Conservation (phyloP, 2,888 invertebrate genomes). For the Pammene aurita region DNA sequence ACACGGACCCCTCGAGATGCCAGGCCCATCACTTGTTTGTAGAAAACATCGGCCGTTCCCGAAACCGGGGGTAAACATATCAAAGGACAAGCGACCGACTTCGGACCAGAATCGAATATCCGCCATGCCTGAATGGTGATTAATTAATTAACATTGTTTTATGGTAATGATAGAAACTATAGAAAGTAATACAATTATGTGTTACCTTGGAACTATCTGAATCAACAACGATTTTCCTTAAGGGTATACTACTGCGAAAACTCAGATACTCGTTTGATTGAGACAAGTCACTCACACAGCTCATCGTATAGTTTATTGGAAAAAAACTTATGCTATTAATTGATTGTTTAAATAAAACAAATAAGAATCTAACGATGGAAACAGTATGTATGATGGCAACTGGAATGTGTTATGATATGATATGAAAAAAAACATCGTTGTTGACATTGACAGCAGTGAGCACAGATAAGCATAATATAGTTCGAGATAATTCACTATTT, state of each 20-base stretch:
- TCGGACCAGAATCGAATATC: slow-evolving; percentile 94
- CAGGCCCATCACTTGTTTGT: slow-evolving; percentile 90
- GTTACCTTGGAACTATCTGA: slow-evolving; percentile 89
- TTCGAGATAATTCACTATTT: neutral
- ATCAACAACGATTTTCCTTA: slow-evolving; percentile 91
- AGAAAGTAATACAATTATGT: slow-evolving; percentile 42
- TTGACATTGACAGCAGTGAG: slow-evolving; percentile 21
- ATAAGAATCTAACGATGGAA: slow-evolving; percentile 17
- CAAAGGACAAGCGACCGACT: slow-evolving; percentile 89
- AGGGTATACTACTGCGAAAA: slow-evolving; percentile 89
- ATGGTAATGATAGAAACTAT: neutral
- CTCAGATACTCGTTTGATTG: slow-evolving; percentile 90
- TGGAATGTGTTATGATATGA: slow-evolving; percentile 2
- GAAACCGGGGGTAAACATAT: slow-evolving; percentile 94
- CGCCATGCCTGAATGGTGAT: slow-evolving; percentile 87
- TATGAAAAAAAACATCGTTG: neutral
- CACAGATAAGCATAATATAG: slow-evolving; percentile 7
- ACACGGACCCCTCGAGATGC: slow-evolving; percentile 91
- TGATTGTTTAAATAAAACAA: slow-evolving; percentile 6
- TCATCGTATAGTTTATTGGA: slow-evolving; percentile 71
- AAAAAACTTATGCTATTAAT: neutral
- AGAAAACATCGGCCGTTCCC: slow-evolving; percentile 94
- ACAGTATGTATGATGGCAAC: neutral
- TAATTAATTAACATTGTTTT: neutral
- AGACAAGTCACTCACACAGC: slow-evolving; percentile 87